A percentile compares a stretch with the other conserved stretches of the same genome.
Evolutionary conservation across 2,113 vertebrate genomes (phyloP).

Genomic region (Tringa solitaria): DNA sequence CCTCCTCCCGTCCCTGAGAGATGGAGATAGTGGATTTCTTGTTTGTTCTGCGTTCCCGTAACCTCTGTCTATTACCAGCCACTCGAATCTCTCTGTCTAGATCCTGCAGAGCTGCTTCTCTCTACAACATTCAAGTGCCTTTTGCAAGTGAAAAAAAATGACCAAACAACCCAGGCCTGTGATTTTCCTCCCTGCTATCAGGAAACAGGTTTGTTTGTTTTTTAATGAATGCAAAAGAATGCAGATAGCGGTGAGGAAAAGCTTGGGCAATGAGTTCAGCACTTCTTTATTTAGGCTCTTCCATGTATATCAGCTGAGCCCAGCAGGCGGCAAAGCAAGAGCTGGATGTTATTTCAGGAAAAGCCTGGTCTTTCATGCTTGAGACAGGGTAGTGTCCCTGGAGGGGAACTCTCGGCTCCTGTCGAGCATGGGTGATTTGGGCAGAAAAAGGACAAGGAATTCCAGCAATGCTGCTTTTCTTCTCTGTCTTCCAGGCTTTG

Average conservation of each 20-base stretch:
- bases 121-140: background rate
- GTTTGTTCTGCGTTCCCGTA: constrained; percentile 1
- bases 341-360: constrained; percentile 54
- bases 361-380: constrained; percentile 35
- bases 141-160: background rate
- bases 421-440: background rate
- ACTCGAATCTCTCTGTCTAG: background rate
- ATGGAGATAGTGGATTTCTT: background rate
- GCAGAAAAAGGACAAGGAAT: constrained; percentile 12
- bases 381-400: background rate
- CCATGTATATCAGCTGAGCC: constrained; percentile 32
- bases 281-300: constrained; percentile 51
- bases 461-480: constrained; percentile 35
- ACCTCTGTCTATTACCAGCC: background rate
- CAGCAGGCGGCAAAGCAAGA: constrained; percentile 27
- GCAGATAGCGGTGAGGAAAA: constrained; percentile 38
- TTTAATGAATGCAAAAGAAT: constrained; percentile 59
- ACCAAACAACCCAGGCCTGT: background rate
- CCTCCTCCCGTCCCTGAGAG: background rate
- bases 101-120: background rate
- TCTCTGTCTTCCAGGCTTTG: background rate
- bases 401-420: background rate
- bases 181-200: constrained; percentile 46
- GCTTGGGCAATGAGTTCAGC: constrained; percentile 13
- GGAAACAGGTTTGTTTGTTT: constrained; percentile 64